Base-by-base conservation (phyloP, 2,888 invertebrate species). In the Neoaliturus tenellus region DNA sequence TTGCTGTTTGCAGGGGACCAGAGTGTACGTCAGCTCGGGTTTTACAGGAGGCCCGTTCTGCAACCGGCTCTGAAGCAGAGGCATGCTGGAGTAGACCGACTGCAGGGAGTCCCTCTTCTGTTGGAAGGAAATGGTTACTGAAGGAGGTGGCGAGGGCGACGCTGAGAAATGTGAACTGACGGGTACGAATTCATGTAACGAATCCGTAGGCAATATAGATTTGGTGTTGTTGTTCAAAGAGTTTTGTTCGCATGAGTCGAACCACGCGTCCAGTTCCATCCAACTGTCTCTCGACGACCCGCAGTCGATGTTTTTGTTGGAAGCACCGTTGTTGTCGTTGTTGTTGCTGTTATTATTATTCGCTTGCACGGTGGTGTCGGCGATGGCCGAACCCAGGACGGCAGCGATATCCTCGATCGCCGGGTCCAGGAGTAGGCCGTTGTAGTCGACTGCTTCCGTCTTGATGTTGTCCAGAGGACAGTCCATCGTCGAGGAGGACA, bases 221-320 rank as follows among this genome's bases (percentile, higher is more conserved):
- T 93, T 91, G 84, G 93, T 94, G 78, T 87, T 87, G 73, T 87
- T 87, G 35, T 85, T 85, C 28, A 86, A 85, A 0, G 89, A 88
- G 86, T 92, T 92, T 86, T 95, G 95, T 83, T 93, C 94, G 0
- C 95, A 95, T 10, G 94, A 95, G 85, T 96, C 95, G 87, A 97
- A 96, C 96, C 96, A 97, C 83, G 96, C 95, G 86, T 97, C 97
- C 81, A 97, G 92, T 89, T 97, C 97, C 93, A 96, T 96, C 97
- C 97, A 97, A 87, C 95, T 95, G 88, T 97, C 96, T 85, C 96
- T 92, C 0, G 96, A 96, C 12, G 88, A 88, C 4, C 78, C 78
- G 23, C 78, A 78, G 75, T 89, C 88, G 80, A 94, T 95, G 89
- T 93, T 89, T 80, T 87, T 86, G 78, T 94, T 94, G 89, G 93